Conservation (phyloP, 2,113 vertebrate species). For the Canis aureus region DNA sequence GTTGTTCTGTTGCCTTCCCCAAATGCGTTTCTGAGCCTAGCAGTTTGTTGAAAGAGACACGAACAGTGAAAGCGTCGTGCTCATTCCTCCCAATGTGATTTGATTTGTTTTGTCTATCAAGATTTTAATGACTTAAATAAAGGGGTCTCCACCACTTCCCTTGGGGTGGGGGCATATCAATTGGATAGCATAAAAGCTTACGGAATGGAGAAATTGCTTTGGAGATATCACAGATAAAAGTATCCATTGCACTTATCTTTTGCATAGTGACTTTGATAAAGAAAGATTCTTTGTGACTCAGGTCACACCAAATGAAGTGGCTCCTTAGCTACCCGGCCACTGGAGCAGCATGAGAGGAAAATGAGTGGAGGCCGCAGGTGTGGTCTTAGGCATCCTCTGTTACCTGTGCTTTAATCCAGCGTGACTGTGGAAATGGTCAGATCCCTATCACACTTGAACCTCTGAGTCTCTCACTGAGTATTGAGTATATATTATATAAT, state of each 20-base stretch:
- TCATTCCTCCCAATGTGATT: neutral
- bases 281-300: neutral
- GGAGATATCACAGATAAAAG: neutral
- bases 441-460: neutral
- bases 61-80: neutral
- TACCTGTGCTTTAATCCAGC: neutral
- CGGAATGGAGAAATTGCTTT: neutral
- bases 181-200: neutral
- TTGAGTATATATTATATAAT: neutral
- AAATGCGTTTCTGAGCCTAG: neutral
- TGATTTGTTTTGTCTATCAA: conserved; percentile 14
- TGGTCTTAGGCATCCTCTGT: neutral
- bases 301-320: neutral
- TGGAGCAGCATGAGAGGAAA: neutral
- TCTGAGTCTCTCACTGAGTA: neutral
- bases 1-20: neutral
- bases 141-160: neutral
- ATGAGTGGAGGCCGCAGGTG: neutral
- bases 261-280: neutral
- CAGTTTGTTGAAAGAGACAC: neutral
- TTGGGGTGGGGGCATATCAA: neutral
- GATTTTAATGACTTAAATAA: conserved; percentile 43
- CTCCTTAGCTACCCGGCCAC: neutral
- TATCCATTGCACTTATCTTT: conserved; percentile 41
- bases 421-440: neutral